A percentile compares a stretch with the other conserved stretches of the same genome.
These are phyloP conservation scores for Herpailurus yagouaroundi DNA, from an alignment of 2,113 vertebrate genomes.

Conservation along the genomic window DNA sequence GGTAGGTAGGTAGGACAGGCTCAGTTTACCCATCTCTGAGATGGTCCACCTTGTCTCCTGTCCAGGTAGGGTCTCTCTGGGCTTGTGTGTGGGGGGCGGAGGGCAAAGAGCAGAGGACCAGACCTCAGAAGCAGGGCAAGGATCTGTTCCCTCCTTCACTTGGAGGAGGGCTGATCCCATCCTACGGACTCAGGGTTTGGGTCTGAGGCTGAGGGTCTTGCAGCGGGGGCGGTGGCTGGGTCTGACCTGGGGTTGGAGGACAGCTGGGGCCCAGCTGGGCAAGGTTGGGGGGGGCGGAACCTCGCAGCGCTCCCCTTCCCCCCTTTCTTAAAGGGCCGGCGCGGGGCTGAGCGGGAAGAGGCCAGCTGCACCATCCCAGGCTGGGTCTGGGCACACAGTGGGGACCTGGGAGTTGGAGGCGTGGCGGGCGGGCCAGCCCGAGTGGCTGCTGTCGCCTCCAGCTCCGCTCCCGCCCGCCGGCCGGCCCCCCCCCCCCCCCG, in stretches of 20 bases:
- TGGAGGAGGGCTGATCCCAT: neutral
- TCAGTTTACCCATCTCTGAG: neutral
- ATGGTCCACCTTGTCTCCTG: neutral
- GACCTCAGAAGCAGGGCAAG: neutral
- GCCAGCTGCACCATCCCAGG: neutral
- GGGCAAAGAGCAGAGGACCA: neutral
- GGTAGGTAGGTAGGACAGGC: neutral
- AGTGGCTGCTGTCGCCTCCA: neutral
- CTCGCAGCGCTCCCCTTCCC: slow-evolving; percentile 66
- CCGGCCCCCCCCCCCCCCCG: slow-evolving; percentile 69
- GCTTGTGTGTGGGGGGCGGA: neutral
- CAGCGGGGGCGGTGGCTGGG: neutral
- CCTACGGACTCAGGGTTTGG: neutral
- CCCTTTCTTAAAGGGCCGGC: slow-evolving; percentile 75
- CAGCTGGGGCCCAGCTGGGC: neutral
- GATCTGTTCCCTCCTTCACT: neutral
- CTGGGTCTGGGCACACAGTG: neutral
- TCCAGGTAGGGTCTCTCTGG: neutral
- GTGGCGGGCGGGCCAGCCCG: neutral
- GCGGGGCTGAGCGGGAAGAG: neutral
- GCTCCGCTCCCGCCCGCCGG: slow-evolving; percentile 19
- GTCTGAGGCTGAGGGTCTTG: neutral
- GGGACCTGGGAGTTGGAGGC: neutral
- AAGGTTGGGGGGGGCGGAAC: slow-evolving; percentile 15
- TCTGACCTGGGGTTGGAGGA: neutral